Conservation (phyloP, 1,140 invertebrate species). For the Anthonomus grandis region DNA sequence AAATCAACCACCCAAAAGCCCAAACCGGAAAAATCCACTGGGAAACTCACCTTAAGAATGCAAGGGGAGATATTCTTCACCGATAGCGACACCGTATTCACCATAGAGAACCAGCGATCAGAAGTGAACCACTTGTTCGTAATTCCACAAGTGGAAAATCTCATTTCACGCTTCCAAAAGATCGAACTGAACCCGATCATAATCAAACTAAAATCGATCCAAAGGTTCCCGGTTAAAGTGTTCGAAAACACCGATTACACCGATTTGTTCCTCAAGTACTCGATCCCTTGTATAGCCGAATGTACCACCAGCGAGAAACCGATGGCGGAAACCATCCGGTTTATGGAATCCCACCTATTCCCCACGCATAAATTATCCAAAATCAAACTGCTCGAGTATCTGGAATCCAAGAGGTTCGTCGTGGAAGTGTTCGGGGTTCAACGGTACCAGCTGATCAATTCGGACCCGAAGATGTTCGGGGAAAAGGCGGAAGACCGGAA, state of each 20-base stretch:
- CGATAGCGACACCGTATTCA: conserved; percentile 25
- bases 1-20: background rate
- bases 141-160: conserved; percentile 15
- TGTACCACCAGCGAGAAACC: conserved; percentile 25
- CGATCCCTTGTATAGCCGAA: conserved; percentile 23
- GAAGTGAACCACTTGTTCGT: conserved; percentile 18
- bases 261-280: conserved; percentile 22
- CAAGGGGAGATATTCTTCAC: conserved; percentile 36
- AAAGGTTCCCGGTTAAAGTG: conserved; percentile 25
- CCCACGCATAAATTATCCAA: conserved; percentile 22
- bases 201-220: conserved; percentile 31
- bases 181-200: conserved; percentile 30
- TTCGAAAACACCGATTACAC: conserved; percentile 21
- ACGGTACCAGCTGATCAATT: background rate
- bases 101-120: conserved; percentile 1
- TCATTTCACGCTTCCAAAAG: conserved; percentile 31
- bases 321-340: conserved; percentile 16
- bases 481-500: conserved; percentile 21
- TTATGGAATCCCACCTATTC: conserved; percentile 31
- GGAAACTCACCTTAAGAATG: conserved; percentile 13
- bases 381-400: conserved; percentile 30
- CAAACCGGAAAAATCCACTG: background rate
- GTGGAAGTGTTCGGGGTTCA: conserved; percentile 27
- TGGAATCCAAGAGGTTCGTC: conserved; percentile 25
- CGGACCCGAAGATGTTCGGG: conserved; percentile 27